A percentile compares a stretch with the other conserved stretches of the same genome.
phyloP scores from a whole-genome alignment of 2,113 vertebrate genomes.

The Acrocephalus kingi region DNA sequence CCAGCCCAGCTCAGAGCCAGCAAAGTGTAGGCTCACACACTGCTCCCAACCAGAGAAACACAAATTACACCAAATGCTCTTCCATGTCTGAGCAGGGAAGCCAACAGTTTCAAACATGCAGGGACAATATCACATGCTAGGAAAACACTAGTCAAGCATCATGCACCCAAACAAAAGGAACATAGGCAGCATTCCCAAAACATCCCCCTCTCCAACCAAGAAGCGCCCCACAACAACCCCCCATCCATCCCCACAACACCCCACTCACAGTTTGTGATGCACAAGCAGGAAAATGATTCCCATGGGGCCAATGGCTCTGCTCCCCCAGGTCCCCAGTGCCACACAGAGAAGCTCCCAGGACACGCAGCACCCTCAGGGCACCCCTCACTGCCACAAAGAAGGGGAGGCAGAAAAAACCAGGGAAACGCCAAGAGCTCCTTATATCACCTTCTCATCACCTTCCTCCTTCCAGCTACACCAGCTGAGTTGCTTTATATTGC shows the following conservation, averaged over 20 bases:
- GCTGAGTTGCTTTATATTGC: background rate
- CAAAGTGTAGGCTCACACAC: background rate
- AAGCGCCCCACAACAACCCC: background rate
- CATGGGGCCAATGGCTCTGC: accelerated
- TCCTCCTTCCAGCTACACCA: background rate
- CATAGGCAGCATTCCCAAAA: background rate
- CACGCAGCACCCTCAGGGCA: accelerated
- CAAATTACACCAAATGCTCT: background rate
- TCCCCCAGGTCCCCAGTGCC: accelerated
- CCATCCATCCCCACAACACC: accelerated
- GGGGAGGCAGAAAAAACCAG: accelerated
- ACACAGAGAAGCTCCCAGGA: background rate
- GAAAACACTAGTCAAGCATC: background rate
- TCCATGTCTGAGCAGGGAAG: background rate
- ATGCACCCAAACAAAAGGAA: background rate
- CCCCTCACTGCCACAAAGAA: background rate
- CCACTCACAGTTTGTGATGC: background rate
- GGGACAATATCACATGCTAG: background rate
- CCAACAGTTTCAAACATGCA: background rate
- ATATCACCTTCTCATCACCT: background rate
- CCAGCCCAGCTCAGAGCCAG: background rate
- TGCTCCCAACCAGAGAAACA: background rate
- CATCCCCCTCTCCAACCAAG: background rate
- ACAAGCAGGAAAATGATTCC: background rate
- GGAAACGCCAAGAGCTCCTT: accelerated